Conservation (phyloP, 2,113 vertebrate genomes). For the Pogona vitticeps region DNA sequence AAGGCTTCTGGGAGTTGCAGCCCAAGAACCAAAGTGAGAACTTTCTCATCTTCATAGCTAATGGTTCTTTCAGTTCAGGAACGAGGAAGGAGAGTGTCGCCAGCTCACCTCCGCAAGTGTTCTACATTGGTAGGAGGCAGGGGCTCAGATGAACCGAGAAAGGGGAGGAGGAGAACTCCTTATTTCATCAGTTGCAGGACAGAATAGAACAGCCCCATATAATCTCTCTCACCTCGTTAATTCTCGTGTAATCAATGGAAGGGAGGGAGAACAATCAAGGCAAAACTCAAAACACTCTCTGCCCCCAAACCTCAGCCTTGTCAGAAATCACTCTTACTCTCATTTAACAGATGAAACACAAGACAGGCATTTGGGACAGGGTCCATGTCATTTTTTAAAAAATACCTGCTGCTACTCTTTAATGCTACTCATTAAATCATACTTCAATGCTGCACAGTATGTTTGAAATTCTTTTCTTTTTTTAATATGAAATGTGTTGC, state of each 20-base stretch:
- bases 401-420: neutral
- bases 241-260: neutral
- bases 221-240: neutral
- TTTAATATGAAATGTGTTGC: neutral
- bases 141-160: neutral
- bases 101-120: too few relatives aligned
- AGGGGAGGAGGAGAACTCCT: neutral
- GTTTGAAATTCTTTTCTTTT: too few relatives aligned
- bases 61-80: too few relatives aligned
- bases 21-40: too few relatives aligned
- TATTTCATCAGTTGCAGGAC: neutral
- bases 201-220: neutral
- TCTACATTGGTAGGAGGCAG: neutral
- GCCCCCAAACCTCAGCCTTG: too few relatives aligned
- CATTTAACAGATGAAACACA: neutral
- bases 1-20: too few relatives aligned
- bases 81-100: too few relatives aligned
- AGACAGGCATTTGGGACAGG: neutral
- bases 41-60: too few relatives aligned
- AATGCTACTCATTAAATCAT: too few relatives aligned
- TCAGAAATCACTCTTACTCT: neutral
- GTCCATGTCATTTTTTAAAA: neutral
- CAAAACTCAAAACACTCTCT: neutral
- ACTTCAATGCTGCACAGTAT: too few relatives aligned
- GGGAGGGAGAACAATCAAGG: neutral